phyloP scores from a whole-genome alignment of 2,888 invertebrate genomes.

The Junonia oenone region DNA sequence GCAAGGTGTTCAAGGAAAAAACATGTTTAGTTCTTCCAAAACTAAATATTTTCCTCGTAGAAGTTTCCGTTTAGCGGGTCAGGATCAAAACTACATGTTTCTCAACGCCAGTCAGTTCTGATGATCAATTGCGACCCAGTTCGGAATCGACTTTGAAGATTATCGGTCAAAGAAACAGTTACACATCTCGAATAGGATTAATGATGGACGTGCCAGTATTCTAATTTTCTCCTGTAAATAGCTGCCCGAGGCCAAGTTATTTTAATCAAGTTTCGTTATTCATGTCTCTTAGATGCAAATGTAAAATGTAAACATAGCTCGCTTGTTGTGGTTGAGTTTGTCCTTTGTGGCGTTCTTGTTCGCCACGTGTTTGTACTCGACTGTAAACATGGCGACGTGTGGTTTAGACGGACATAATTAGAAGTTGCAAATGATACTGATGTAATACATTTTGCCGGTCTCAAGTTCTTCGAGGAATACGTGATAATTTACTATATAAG shows the following conservation, averaged over 20 bases:
- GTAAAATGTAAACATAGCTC: constrained; percentile 10
- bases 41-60: too few species aligned
- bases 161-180: too few species aligned
- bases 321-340: constrained; percentile 35
- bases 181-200: too few species aligned
- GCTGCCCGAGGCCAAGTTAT: too few species aligned
- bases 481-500: background rate
- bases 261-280: background rate
- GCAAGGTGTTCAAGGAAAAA: too few species aligned
- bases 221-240: too few species aligned
- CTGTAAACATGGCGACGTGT: constrained; percentile 39
- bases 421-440: constrained; percentile 12
- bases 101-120: too few species aligned
- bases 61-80: background rate
- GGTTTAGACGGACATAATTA: constrained; percentile 14
- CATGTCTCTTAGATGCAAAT: background rate
- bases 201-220: too few species aligned
- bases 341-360: constrained; percentile 38
- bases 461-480: background rate
- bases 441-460: background rate
- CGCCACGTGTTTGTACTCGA: constrained; percentile 44
- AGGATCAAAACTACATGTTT: too few species aligned
- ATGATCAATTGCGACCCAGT: too few species aligned
- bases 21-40: too few species aligned
- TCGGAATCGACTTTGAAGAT: too few species aligned